phyloP scores from a whole-genome alignment of 2,113 vertebrate species.

The Echinops telfairi region DNA sequence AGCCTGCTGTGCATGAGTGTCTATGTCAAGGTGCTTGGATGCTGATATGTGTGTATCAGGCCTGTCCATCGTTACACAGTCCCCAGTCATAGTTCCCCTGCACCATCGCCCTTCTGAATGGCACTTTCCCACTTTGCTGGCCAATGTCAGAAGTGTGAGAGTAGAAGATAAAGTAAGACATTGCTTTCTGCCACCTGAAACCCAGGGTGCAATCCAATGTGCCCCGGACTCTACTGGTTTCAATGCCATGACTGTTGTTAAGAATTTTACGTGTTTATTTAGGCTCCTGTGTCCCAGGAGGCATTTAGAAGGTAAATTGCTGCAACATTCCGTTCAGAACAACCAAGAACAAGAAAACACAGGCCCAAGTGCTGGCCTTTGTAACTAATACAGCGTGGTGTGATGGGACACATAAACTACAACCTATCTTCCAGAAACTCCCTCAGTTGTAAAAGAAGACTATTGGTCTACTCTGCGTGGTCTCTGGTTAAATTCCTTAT shows the following conservation, averaged over 20 bases:
- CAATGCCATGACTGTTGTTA: rapidly evolving
- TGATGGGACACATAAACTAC: too few relatives aligned
- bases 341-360: too few relatives aligned
- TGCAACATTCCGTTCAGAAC: too few relatives aligned
- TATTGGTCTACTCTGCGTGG: too few relatives aligned
- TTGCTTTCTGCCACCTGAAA: neutral
- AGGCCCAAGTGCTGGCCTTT: neutral
- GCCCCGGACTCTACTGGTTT: neutral
- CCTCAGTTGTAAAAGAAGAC: too few relatives aligned
- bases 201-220: neutral
- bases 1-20: neutral
- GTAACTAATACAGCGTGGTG: neutral
- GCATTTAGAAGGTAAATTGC: neutral
- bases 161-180: neutral
- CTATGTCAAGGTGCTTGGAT: rapidly evolving
- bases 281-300: neutral
- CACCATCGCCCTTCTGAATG: neutral
- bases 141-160: neutral
- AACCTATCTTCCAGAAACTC: too few relatives aligned
- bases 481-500: too few relatives aligned
- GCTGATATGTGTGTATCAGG: too few relatives aligned
- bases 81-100: rapidly evolving
- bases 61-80: too few relatives aligned
- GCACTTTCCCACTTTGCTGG: neutral
- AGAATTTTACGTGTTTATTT: neutral